Percentiles rank a stretch among this genome's conserved stretches.
Evolutionary conservation across 2,797 vertebrate genomes (phyloP).

Genomic region (Ambastaia sidthimunki): DNA sequence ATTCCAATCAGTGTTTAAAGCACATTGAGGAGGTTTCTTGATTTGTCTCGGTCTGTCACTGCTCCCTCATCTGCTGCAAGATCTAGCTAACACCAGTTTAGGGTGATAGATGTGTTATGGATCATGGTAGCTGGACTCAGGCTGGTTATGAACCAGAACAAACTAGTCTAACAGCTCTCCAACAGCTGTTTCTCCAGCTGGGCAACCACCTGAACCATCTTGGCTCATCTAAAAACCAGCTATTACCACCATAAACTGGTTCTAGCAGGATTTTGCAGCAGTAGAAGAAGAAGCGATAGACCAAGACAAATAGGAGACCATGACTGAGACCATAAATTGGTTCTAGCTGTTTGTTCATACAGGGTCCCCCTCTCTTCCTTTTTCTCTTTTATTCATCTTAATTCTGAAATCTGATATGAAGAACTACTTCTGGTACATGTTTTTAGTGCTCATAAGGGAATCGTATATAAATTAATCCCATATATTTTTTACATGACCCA

Average conservation of each 20-base stretch:
- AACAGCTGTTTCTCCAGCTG: conserved; percentile 28
- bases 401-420: background rate
- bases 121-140: conserved; percentile 17
- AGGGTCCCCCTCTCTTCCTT: background rate
- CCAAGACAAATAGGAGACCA: too few relatives aligned
- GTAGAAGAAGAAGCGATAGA: too few relatives aligned
- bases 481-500: background rate
- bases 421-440: background rate
- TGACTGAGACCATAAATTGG: too few relatives aligned
- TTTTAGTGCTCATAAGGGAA: background rate
- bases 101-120: conserved; percentile 2
- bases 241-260: too few relatives aligned
- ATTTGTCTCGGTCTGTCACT: conserved; percentile 23
- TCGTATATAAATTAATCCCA: background rate
- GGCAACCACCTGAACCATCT: background rate
- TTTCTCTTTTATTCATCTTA: background rate
- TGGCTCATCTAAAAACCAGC: background rate
- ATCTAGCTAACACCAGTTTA: conserved; percentile 20
- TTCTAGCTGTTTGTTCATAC: background rate
- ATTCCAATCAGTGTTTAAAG: conserved; percentile 34
- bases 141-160: background rate
- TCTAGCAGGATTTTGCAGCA: too few relatives aligned
- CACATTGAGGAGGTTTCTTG: conserved; percentile 33
- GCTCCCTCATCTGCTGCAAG: conserved; percentile 35
- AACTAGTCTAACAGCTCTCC: background rate